These are phyloP conservation scores for Desmodus rotundus DNA, from an alignment of 2,113 vertebrate species.

Conservation along the genomic window DNA sequence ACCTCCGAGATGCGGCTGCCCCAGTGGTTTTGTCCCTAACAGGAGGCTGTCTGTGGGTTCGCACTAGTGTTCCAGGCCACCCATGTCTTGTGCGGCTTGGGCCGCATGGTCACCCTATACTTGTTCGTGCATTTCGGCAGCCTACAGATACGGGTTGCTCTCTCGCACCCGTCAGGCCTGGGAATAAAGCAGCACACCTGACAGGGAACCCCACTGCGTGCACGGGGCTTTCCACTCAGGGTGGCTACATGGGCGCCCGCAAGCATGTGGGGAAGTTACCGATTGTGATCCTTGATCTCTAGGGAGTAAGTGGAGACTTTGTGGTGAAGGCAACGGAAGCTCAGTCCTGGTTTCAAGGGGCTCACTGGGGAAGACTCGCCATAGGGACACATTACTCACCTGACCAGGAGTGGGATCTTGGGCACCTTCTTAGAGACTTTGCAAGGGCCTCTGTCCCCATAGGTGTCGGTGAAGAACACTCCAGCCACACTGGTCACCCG, in stretches of 20 bases:
- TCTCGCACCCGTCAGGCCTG: background rate
- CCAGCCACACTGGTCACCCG: conserved; percentile 68
- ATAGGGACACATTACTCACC: conserved; percentile 16
- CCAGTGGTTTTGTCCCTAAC: accelerated
- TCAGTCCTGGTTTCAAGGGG: background rate
- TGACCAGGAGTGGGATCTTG: conserved; percentile 41
- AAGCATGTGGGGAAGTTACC: background rate
- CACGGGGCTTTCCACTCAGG: background rate
- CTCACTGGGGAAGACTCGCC: background rate
- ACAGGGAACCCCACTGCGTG: background rate
- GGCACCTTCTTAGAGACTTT: conserved; percentile 67
- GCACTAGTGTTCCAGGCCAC: background rate
- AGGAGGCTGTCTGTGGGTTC: background rate
- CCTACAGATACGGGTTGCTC: background rate
- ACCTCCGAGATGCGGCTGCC: background rate
- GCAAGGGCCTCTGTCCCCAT: conserved; percentile 4
- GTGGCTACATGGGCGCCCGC: background rate
- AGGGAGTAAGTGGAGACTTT: background rate
- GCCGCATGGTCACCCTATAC: too few species aligned
- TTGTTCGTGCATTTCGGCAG: background rate
- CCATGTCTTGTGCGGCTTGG: background rate
- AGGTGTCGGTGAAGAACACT: conserved; percentile 69
- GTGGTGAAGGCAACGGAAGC: background rate
- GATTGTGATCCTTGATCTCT: background rate
- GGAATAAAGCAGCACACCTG: background rate